phyloP scores from a whole-genome alignment of 2,797 vertebrate species.

The Coccyzus lansbergi region DNA sequence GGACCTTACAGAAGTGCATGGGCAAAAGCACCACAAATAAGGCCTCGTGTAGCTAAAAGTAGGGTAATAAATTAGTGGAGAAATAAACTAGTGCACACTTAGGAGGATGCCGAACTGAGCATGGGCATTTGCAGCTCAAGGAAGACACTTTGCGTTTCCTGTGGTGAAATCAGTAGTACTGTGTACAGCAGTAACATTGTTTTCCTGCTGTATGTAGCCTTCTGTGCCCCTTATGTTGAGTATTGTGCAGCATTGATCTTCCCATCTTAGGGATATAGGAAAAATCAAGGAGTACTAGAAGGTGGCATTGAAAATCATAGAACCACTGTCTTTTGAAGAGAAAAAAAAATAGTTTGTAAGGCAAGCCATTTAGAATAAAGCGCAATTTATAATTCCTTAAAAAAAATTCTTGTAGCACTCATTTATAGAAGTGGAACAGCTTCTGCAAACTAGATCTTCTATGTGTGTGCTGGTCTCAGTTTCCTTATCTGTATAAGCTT shows the following conservation, averaged over 20 bases:
- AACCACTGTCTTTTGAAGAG: background rate
- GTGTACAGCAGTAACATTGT: background rate
- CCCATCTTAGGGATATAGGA: background rate
- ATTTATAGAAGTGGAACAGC: background rate
- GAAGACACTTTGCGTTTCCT: background rate
- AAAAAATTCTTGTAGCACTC: background rate
- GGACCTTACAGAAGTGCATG: background rate
- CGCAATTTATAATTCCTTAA: background rate
- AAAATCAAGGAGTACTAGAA: background rate
- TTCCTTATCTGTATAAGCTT: background rate
- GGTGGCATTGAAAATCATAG: background rate
- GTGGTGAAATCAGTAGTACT: background rate
- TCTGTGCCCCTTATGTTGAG: background rate
- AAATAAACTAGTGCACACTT: background rate
- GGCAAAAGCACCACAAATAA: background rate
- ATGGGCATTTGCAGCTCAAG: background rate
- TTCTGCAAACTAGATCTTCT: background rate
- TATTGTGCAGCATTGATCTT: background rate
- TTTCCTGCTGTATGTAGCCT: background rate
- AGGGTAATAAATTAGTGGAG: background rate
- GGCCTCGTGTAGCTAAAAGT: background rate
- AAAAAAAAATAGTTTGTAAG: background rate
- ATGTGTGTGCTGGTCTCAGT: background rate
- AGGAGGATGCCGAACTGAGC: background rate
- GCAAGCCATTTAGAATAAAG: background rate